These are phyloP conservation scores for Ennomos erosarius DNA, from an alignment of 2,888 invertebrate species.

Conservation along the genomic window DNA sequence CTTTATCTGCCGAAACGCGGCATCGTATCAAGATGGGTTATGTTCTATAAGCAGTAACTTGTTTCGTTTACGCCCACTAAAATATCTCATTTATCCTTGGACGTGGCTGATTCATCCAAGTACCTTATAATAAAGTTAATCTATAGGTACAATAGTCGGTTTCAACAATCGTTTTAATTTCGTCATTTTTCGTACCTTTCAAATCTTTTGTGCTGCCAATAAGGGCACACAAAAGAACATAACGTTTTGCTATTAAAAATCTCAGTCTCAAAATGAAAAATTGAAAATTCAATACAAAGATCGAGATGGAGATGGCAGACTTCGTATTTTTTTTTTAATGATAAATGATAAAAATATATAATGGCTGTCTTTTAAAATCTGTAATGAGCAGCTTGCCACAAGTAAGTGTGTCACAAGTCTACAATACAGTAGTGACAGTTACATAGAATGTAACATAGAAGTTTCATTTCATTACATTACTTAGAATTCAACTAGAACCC, in stretches of 20 bases:
- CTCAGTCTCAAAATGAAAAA: no score
- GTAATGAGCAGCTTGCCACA: constrained; percentile 31
- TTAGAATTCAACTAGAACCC: constrained; percentile 26
- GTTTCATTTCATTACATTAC: constrained; percentile 12
- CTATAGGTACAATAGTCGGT: no score
- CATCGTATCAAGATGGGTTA: constrained; percentile 62
- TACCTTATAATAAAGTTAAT: no score
- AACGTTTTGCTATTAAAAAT: no score
- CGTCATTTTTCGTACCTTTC: no score
- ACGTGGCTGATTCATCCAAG: neutral
- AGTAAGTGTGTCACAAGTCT: constrained; percentile 33
- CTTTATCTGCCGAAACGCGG: constrained; percentile 80
- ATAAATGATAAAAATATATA: no score
- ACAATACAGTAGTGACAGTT: constrained; percentile 29
- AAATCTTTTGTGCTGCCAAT: no score
- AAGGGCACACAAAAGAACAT: no score
- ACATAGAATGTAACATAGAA: constrained; percentile 32
- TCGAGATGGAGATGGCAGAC: no score
- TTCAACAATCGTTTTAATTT: no score
- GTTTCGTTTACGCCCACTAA: constrained; percentile 43
- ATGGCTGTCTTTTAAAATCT: constrained; percentile 31
- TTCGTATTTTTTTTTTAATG: no score
- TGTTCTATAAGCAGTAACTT: constrained; percentile 59
- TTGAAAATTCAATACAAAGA: no score
- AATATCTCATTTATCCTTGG: constrained; percentile 40